Conservation (phyloP, 2,113 vertebrate genomes). For the Carlito syrichta region DNA sequence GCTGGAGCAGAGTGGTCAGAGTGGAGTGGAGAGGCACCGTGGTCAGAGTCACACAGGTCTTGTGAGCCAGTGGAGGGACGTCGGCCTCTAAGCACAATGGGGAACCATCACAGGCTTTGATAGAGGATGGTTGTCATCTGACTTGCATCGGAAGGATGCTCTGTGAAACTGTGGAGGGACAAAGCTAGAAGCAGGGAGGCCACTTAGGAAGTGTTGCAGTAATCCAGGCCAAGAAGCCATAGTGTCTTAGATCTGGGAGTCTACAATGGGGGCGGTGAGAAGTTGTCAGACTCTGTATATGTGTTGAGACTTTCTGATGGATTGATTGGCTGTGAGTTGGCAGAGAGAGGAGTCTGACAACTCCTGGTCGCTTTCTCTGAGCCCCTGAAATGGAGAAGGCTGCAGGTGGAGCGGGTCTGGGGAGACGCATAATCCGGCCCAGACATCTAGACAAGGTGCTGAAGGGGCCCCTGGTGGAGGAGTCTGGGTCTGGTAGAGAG, state of each 20-base stretch:
- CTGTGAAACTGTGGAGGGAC: not conserved
- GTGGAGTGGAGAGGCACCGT: not conserved
- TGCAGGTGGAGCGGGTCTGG: not conserved
- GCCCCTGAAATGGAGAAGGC: not conserved
- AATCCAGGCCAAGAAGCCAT: not conserved
- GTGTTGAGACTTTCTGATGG: not conserved
- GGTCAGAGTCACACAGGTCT: rapidly evolving
- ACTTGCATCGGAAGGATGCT: not conserved
- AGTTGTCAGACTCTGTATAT: not conserved
- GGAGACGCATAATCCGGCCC: not conserved
- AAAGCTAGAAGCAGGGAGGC: not conserved
- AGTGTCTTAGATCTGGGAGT: not conserved
- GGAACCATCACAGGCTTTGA: not conserved
- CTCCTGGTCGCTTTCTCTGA: not conserved
- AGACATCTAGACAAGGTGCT: not conserved
- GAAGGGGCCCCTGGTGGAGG: not conserved
- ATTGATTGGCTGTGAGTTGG: not conserved
- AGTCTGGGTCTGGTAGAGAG: not conserved
- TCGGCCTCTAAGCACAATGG: not conserved
- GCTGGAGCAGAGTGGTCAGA: too few relatives aligned
- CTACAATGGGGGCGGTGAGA: not conserved
- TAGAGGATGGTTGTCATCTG: not conserved
- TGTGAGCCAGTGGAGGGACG: not conserved
- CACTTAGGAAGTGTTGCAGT: not conserved
- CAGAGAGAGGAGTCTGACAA: not conserved